Conservation (phyloP, 2,888 invertebrate genomes). For the Apoderus coryli region DNA sequence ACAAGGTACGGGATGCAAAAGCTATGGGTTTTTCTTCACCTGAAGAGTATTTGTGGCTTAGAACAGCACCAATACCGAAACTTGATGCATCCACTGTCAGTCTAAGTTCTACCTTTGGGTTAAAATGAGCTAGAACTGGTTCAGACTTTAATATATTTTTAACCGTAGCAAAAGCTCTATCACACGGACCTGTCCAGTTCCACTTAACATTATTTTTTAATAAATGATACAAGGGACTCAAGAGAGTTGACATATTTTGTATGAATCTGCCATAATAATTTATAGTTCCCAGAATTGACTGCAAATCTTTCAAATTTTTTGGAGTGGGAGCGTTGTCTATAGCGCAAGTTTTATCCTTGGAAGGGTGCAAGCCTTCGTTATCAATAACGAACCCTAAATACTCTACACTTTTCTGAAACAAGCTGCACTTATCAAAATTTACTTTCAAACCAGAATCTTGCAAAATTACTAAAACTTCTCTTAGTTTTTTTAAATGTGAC, state of each 20-base stretch:
- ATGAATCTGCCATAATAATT: slow-evolving; percentile 14
- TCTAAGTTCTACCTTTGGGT: slow-evolving; percentile 9
- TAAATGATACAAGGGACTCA: slow-evolving; percentile 15
- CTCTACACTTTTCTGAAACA: slow-evolving; percentile 12
- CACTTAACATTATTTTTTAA: slow-evolving; percentile 12
- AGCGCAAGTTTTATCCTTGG: slow-evolving; percentile 9
- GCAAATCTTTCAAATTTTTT: too few species aligned
- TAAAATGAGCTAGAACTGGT: neutral
- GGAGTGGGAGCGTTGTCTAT: slow-evolving; percentile 11
- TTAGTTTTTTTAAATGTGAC: slow-evolving; percentile 11
- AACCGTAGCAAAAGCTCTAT: slow-evolving; percentile 10
- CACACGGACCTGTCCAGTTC: slow-evolving; percentile 10
- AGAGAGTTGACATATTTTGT: slow-evolving; percentile 12
- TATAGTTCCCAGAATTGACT: slow-evolving; percentile 6
- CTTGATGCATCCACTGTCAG: slow-evolving; percentile 10
- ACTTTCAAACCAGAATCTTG: slow-evolving; percentile 13
- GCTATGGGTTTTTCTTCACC: slow-evolving; percentile 24
- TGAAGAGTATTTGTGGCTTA: slow-evolving; percentile 19
- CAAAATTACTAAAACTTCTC: slow-evolving; percentile 12
- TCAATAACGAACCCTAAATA: slow-evolving; percentile 8
- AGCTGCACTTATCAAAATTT: slow-evolving; percentile 12
- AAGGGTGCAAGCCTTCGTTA: slow-evolving; percentile 9
- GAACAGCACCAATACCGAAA: slow-evolving; percentile 20
- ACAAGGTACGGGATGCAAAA: slow-evolving; percentile 22
- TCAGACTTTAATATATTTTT: slow-evolving; percentile 10